phyloP scores from a whole-genome alignment of 2,888 invertebrate genomes.

The Ellobium chinense region DNA sequence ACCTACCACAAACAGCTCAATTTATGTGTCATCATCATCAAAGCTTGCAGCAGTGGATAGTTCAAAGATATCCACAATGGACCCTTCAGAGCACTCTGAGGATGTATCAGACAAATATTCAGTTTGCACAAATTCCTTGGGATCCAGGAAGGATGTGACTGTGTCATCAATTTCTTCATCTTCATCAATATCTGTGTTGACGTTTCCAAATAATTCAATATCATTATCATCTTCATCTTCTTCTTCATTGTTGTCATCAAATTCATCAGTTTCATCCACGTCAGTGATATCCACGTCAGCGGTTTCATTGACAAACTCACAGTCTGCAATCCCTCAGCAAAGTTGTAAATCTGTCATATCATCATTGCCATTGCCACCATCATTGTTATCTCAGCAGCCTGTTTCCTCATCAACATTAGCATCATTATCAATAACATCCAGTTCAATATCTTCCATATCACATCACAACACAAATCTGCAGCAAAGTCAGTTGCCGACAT shows the following conservation, averaged over 20 bases:
- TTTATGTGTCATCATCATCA: not conserved
- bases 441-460: conserved; percentile 13
- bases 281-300: not conserved
- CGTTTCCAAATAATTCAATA: not conserved
- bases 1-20: conserved; percentile 21
- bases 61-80: not conserved
- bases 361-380: conserved; percentile 11
- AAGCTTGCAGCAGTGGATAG: conserved; percentile 39
- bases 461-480: conserved; percentile 12
- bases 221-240: not conserved
- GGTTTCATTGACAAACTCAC: not conserved
- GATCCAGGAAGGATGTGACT: conserved; percentile 14
- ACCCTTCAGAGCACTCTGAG: not conserved
- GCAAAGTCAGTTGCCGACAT: conserved; percentile 12
- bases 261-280: not conserved
- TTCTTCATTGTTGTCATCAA: conserved; percentile 2
- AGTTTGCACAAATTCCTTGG: conserved; percentile 33
- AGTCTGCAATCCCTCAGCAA: no score
- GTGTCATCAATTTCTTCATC: not conserved
- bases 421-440: not conserved
- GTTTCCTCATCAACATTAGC: not conserved
- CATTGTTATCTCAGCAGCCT: conserved; percentile 13
- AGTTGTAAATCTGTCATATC: conserved; percentile 17
- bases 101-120: conserved; percentile 12
- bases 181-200: conserved; percentile 16